These are phyloP conservation scores for Euplagia quadripunctaria DNA, from an alignment of 2,888 invertebrate genomes.

Conservation along the genomic window DNA sequence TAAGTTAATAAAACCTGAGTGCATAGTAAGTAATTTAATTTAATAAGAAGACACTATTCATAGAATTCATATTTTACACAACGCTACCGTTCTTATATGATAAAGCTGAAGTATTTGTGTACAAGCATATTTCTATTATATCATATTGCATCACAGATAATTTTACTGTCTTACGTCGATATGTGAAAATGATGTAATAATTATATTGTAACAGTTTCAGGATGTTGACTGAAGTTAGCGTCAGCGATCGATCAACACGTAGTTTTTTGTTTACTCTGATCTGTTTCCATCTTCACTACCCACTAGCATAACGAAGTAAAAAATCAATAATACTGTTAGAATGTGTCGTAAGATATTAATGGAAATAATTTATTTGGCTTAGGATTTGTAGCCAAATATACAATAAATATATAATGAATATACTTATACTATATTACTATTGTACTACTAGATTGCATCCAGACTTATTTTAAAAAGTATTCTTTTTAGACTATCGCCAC, in stretches of 20 bases:
- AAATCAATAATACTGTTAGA: background rate
- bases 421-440: background rate
- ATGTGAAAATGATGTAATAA: background rate
- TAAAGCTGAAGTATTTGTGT: background rate
- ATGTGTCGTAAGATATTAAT: background rate
- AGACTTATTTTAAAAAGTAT: background rate
- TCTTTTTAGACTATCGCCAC: too few relatives aligned
- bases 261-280: conserved; percentile 3
- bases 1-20: too few relatives aligned
- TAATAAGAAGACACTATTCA: too few relatives aligned
- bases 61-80: too few relatives aligned
- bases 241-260: background rate
- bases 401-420: too few relatives aligned
- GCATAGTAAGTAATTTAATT: too few relatives aligned
- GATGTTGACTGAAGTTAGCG: background rate
- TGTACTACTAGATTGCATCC: background rate
- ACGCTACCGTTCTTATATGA: background rate
- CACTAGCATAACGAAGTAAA: background rate
- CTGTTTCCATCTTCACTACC: conserved; percentile 3
- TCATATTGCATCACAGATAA: background rate
- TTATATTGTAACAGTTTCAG: background rate
- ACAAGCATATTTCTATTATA: background rate
- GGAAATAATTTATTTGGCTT: background rate
- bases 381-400: background rate
- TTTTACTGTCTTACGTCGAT: background rate